Conservation (phyloP, 2,888 invertebrate species). For the Syrista parreyssii region DNA sequence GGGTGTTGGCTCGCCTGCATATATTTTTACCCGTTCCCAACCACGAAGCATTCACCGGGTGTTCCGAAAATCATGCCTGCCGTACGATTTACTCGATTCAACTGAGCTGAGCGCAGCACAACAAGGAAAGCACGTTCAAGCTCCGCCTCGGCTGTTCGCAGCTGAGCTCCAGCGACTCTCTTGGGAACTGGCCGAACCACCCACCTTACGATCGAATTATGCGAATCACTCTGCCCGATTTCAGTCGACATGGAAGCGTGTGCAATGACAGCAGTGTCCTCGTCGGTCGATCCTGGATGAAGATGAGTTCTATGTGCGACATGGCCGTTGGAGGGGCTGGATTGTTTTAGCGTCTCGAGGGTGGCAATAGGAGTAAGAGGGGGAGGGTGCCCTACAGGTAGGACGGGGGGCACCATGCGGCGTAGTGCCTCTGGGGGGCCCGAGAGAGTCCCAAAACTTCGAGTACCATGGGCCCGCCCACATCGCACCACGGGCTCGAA, state of each 20-base stretch:
- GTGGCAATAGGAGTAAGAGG: no score
- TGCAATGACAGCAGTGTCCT: no score
- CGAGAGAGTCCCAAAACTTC: conserved; percentile 31
- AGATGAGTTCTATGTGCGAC: background rate
- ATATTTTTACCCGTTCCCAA: background rate
- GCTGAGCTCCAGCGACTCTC: no score
- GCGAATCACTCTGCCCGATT: no score
- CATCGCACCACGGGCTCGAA: conserved; percentile 62
- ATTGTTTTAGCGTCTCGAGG: background rate
- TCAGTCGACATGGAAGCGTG: no score
- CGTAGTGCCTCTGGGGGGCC: conserved; percentile 57
- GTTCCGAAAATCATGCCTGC: background rate
- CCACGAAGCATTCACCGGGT: background rate
- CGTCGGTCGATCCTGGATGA: no score
- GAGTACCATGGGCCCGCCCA: conserved; percentile 39
- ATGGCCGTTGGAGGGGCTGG: background rate
- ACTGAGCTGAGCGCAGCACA: background rate
- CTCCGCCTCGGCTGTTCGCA: no score
- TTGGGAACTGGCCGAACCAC: no score
- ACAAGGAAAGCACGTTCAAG: background rate
- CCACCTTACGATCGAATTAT: no score
- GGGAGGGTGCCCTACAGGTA: conserved; percentile 23
- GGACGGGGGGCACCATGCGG: conserved; percentile 47
- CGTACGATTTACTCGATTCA: no score
- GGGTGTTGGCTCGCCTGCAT: conserved; percentile 7